Conservation (phyloP, 2,113 vertebrate species). For the Vulpes vulpes region DNA sequence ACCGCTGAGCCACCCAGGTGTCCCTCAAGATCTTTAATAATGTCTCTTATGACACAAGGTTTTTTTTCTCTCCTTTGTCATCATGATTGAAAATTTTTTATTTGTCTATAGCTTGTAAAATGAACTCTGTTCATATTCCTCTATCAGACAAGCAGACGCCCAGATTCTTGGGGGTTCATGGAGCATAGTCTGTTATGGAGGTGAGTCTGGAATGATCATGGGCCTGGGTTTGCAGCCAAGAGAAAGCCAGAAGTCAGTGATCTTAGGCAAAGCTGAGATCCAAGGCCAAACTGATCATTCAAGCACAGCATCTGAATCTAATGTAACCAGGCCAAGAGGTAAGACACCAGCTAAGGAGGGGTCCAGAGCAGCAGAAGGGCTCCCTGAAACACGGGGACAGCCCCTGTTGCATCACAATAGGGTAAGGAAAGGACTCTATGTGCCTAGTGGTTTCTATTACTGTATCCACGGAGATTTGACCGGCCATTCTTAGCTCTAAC, state of each 20-base stretch:
- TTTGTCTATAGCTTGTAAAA: constrained; percentile 1
- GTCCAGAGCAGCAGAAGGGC: not conserved
- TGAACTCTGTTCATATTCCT: not conserved
- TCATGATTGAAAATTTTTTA: not conserved
- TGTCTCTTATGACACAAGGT: rapidly evolving
- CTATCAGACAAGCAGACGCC: not conserved
- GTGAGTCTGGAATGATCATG: not conserved
- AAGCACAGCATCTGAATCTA: not conserved
- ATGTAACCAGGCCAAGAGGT: not conserved
- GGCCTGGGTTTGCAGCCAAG: not conserved
- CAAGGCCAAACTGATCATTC: not conserved
- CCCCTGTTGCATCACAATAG: not conserved
- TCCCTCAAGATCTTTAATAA: not conserved
- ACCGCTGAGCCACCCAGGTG: no score
- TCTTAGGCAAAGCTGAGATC: not conserved
- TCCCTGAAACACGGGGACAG: not conserved
- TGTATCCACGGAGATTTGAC: not conserved
- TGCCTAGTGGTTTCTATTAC: not conserved
- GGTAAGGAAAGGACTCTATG: not conserved
- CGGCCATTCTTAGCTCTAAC: not conserved
- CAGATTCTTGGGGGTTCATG: not conserved
- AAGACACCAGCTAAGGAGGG: not conserved
- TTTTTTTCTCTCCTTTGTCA: not conserved
- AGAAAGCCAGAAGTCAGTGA: not conserved
- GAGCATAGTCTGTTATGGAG: not conserved